Evolutionary conservation across 1,140 invertebrate species (phyloP).

Genomic region (Hyphantria cunea): DNA sequence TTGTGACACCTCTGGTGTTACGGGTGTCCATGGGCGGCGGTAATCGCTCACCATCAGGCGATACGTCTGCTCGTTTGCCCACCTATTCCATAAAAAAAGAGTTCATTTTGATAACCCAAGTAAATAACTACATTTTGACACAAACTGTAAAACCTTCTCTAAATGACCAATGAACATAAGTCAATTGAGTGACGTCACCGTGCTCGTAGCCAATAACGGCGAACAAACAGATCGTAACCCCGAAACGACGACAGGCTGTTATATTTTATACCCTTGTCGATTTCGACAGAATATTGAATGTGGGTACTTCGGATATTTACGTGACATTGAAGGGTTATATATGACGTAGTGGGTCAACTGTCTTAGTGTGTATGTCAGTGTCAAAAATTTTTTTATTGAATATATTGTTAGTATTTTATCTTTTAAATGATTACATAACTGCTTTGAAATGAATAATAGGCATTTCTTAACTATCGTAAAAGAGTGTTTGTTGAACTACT

Average conservation of each 20-base stretch:
- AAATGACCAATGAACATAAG: not conserved
- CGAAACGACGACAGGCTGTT: not conserved
- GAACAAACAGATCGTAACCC: conserved; percentile 3
- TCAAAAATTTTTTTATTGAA: not conserved
- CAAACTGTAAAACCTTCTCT: not conserved
- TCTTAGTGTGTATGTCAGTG: not conserved
- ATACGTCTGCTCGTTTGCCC: too few relatives aligned
- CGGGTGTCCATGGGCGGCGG: too few relatives aligned
- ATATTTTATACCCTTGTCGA: conserved; percentile 2
- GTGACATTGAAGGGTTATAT: conserved; percentile 3
- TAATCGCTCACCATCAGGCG: too few relatives aligned
- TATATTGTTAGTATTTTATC: too few relatives aligned
- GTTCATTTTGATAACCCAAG: too few relatives aligned
- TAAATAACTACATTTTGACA: too few relatives aligned
- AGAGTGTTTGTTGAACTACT: too few relatives aligned
- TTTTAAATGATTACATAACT: too few relatives aligned
- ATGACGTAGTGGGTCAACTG: not conserved
- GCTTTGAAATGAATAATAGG: too few relatives aligned
- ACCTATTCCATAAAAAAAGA: too few relatives aligned
- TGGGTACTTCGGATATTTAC: not conserved
- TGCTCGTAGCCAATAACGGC: not conserved
- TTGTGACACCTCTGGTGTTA: too few relatives aligned
- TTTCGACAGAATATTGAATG: conserved; percentile 1
- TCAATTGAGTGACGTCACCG: not conserved
- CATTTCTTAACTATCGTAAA: too few relatives aligned